Conservation (phyloP, 2,888 invertebrate species). For the Dicyrtomina minuta region DNA sequence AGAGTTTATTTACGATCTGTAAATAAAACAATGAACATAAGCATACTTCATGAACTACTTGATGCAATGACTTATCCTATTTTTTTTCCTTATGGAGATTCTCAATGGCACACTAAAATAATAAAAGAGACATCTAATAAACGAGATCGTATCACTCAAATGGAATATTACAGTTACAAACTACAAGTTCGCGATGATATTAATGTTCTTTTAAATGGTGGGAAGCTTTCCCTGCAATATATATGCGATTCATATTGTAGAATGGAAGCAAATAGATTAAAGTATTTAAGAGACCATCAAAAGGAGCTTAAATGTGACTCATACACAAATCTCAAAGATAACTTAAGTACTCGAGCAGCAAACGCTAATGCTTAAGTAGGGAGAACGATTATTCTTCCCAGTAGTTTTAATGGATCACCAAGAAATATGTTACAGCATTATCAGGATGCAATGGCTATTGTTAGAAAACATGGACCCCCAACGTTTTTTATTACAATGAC, state of each 20-base stretch:
- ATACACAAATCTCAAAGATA: conserved; percentile 47
- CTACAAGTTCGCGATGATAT: conserved; percentile 36
- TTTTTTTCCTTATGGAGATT: neutral
- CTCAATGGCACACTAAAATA: conserved; percentile 25
- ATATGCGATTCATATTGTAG: conserved; percentile 51
- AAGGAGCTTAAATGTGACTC: conserved; percentile 45
- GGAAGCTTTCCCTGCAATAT: conserved; percentile 53
- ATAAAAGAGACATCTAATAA: too few species aligned
- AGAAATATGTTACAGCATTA: conserved; percentile 43
- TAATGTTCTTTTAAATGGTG: conserved; percentile 47
- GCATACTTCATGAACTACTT: neutral
- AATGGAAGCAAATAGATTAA: conserved; percentile 49
- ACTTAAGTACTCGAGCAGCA: conserved; percentile 28
- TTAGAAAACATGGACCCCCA: conserved; percentile 19
- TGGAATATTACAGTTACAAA: too few species aligned
- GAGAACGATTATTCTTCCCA: conserved; percentile 49
- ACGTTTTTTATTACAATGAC: conserved; percentile 28
- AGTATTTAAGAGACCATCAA: conserved; percentile 50
- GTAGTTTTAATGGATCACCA: conserved; percentile 48
- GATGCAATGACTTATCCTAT: neutral
- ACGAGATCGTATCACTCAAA: too few species aligned
- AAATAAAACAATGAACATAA: conserved; percentile 3
- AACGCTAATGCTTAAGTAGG: conserved; percentile 13
- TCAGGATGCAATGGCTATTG: conserved; percentile 25
- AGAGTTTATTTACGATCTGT: neutral